Conservation (phyloP, 2,888 invertebrate genomes). For the Toxonevra muliebris region DNA sequence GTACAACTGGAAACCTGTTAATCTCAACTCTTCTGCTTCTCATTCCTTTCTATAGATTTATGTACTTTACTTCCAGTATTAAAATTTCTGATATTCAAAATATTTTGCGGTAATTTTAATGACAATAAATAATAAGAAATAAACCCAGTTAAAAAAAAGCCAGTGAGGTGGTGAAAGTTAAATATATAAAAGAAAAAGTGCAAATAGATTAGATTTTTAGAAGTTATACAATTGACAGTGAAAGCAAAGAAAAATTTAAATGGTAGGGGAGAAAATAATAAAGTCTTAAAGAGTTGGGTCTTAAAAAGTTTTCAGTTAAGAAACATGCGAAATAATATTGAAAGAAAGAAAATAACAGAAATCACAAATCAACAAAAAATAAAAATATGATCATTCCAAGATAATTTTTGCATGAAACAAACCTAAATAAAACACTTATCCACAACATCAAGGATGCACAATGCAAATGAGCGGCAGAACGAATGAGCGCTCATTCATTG, state of each 20-base stretch:
- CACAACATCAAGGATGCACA: slow-evolving; percentile 62
- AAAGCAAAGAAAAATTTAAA: background rate
- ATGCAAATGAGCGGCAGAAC: background rate
- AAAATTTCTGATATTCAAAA: too few species aligned
- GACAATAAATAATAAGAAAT: too few species aligned
- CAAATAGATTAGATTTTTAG: slow-evolving; percentile 1
- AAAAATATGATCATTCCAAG: slow-evolving; percentile 27
- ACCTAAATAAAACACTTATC: slow-evolving; percentile 52
- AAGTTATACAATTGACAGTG: background rate
- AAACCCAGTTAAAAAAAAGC: too few species aligned
- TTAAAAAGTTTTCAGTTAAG: background rate
- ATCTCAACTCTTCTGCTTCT: too few species aligned
- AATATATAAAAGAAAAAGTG: slow-evolving; percentile 1
- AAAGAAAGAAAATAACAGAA: background rate
- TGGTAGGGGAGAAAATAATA: background rate
- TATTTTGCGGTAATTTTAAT: too few species aligned
- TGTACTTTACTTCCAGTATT: too few species aligned
- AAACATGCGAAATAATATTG: slow-evolving; percentile 35
- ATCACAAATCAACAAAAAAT: slow-evolving; percentile 14
- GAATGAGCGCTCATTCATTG: slow-evolving; percentile 24
- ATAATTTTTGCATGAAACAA: slow-evolving; percentile 23
- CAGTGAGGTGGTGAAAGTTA: too few species aligned
- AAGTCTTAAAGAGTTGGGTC: too few species aligned
- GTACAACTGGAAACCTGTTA: too few species aligned
- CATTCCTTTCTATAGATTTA: too few species aligned